phyloP scores from a whole-genome alignment of 2,113 vertebrate genomes.

The Microtus richardsoni region DNA sequence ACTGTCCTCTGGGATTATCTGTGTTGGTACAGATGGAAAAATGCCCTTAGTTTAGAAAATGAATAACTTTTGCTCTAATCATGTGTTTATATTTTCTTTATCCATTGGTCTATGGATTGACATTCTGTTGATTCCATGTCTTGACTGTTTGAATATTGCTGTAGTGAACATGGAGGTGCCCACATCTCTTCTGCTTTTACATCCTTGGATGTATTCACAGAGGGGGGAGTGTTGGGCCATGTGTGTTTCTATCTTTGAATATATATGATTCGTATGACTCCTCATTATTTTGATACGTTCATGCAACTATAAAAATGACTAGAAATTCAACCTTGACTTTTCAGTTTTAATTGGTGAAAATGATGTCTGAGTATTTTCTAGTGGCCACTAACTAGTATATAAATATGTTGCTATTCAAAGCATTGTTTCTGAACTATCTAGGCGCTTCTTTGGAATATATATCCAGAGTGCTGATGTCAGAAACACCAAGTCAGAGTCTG shows the following conservation, averaged over 20 bases:
- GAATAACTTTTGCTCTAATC: neutral
- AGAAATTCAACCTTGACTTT: neutral
- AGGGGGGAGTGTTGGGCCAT: neutral
- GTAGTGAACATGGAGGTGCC: neutral
- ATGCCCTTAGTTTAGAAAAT: neutral
- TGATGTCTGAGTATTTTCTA: neutral
- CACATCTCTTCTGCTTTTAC: neutral
- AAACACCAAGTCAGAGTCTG: neutral
- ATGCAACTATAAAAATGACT: neutral
- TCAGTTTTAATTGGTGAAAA: neutral
- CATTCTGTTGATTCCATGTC: neutral
- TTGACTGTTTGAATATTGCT: neutral
- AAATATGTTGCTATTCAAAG: neutral
- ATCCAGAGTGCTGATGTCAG: neutral
- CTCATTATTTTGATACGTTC: neutral
- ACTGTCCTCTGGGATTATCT: neutral
- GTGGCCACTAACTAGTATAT: neutral
- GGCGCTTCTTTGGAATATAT: neutral
- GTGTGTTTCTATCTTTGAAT: neutral
- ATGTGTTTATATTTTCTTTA: neutral
- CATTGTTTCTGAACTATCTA: neutral
- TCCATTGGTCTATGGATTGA: neutral
- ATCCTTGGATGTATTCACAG: neutral
- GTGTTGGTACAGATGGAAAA: neutral
- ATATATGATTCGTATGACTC: neutral